Evolutionary conservation across 2,888 invertebrate species (phyloP).

Genomic region (Maniola hyperantus): DNA sequence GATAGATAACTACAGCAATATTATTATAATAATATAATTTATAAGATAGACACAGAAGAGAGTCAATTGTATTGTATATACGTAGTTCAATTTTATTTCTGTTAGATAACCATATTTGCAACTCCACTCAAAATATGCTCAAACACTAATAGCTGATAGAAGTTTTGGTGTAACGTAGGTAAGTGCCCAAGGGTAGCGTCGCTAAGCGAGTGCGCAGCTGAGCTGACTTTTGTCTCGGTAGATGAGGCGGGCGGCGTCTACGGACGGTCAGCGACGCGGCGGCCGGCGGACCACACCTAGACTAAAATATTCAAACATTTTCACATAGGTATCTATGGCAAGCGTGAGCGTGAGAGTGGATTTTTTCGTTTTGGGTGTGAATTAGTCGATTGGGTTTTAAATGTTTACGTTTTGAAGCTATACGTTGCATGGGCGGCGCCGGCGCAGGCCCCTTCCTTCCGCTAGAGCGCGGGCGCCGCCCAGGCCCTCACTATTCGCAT

Average conservation of each 20-base stretch:
- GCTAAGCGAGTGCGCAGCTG: constrained; percentile 53
- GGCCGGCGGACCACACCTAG: constrained; percentile 78
- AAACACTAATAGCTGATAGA: not conserved
- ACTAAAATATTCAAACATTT: constrained; percentile 80
- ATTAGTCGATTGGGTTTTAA: constrained; percentile 83
- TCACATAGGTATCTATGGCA: constrained; percentile 83
- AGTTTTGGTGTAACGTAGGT: constrained; percentile 31
- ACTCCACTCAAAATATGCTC: not conserved
- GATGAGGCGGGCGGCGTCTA: constrained; percentile 79
- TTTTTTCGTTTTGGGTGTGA: constrained; percentile 82
- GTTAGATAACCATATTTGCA: not conserved
- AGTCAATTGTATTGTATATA: not conserved
- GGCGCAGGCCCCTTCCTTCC: constrained; percentile 55
- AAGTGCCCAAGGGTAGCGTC: constrained; percentile 43
- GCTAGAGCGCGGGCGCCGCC: constrained; percentile 66
- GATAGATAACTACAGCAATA: not conserved
- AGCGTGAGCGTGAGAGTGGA: constrained; percentile 84
- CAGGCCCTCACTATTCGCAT: constrained; percentile 73
- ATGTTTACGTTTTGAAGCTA: constrained; percentile 82
- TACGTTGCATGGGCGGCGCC: constrained; percentile 76
- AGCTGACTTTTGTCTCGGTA: constrained; percentile 83
- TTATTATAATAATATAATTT: too few species aligned
- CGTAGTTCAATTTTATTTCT: constrained; percentile 2
- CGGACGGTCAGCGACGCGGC: constrained; percentile 74
- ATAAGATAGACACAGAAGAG: not conserved